phyloP scores from a whole-genome alignment of 2,888 invertebrate genomes.

The Anaspis maculata region DNA sequence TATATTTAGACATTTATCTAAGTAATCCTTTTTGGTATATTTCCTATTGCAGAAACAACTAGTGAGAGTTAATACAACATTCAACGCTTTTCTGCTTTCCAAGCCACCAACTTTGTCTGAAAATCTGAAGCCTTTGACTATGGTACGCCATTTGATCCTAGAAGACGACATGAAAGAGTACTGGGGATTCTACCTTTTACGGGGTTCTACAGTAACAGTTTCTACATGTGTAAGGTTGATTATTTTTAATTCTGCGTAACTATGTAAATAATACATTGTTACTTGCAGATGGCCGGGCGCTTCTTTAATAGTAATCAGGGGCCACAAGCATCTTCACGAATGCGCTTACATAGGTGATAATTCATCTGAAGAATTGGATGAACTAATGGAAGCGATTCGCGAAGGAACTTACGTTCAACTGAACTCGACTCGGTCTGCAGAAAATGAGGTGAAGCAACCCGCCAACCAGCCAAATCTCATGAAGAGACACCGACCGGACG shows the following conservation, averaged over 20 bases:
- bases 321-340: constrained; percentile 67
- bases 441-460: constrained; percentile 40
- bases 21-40: constrained; percentile 2
- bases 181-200: constrained; percentile 72
- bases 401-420: constrained; percentile 31
- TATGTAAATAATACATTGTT: constrained; percentile 1
- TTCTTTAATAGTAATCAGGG: constrained; percentile 66
- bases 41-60: constrained; percentile 58
- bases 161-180: constrained; percentile 76
- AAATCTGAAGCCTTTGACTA: constrained; percentile 53
- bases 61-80: constrained; percentile 61
- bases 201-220: constrained; percentile 65
- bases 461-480: constrained; percentile 56
- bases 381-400: constrained; percentile 39
- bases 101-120: constrained; percentile 51
- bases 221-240: constrained; percentile 71
- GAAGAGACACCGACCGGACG: constrained; percentile 54
- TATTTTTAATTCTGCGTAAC: constrained; percentile 10
- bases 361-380: constrained; percentile 67
- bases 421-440: constrained; percentile 3
- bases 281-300: constrained; percentile 63
- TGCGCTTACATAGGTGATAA: constrained; percentile 77
- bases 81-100: constrained; percentile 65
- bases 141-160: constrained; percentile 61
- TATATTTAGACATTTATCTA: not conserved